A percentile compares a stretch with the other conserved stretches of the same genome.
phyloP scores from a whole-genome alignment of 2,797 vertebrate genomes.

The Percopsis omiscomaycus region DNA sequence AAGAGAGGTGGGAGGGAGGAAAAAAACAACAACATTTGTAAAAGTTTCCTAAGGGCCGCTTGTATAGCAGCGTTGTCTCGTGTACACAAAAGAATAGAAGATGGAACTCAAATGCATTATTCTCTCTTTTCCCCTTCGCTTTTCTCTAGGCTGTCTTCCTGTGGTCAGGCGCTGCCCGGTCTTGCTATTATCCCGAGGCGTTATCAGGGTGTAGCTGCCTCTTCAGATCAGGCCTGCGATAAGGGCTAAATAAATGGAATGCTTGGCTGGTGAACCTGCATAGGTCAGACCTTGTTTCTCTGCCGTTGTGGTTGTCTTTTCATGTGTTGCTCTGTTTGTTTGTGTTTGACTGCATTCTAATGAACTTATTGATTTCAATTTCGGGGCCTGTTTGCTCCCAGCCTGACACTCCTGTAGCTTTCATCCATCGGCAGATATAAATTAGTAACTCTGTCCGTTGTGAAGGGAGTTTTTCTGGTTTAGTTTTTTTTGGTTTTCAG shows the following conservation, averaged over 20 bases:
- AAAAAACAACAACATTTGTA: slow-evolving; percentile 59
- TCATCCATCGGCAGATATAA: slow-evolving; percentile 70
- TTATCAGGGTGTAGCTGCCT: slow-evolving; percentile 75
- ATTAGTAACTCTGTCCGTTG: slow-evolving; percentile 72
- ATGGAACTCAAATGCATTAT: slow-evolving; percentile 69
- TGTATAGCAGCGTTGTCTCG: slow-evolving; percentile 57
- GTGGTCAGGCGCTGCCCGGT: slow-evolving; percentile 65
- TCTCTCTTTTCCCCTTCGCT: slow-evolving; percentile 64
- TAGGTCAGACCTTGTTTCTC: slow-evolving; percentile 73
- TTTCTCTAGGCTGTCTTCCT: slow-evolving; percentile 60
- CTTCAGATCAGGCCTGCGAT: slow-evolving; percentile 73
- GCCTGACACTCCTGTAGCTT: slow-evolving; percentile 66
- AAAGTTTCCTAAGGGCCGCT: slow-evolving; percentile 65
- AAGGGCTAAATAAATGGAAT: slow-evolving; percentile 78
- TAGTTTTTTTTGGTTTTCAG: neutral
- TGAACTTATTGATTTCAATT: slow-evolving; percentile 90
- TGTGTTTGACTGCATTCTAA: slow-evolving; percentile 78
- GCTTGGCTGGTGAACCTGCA: slow-evolving; percentile 69
- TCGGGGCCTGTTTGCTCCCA: slow-evolving; percentile 66
- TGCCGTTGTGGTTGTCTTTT: slow-evolving; percentile 49
- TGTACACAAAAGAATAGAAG: slow-evolving; percentile 44
- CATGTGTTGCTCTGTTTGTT: slow-evolving; percentile 69
- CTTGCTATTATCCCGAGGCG: slow-evolving; percentile 73
- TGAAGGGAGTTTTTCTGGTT: slow-evolving; percentile 20
- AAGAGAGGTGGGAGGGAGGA: slow-evolving; percentile 49